Evolutionary conservation across 2,888 invertebrate species (phyloP).

Genomic region (Lordiphosa andalusiaca): DNA sequence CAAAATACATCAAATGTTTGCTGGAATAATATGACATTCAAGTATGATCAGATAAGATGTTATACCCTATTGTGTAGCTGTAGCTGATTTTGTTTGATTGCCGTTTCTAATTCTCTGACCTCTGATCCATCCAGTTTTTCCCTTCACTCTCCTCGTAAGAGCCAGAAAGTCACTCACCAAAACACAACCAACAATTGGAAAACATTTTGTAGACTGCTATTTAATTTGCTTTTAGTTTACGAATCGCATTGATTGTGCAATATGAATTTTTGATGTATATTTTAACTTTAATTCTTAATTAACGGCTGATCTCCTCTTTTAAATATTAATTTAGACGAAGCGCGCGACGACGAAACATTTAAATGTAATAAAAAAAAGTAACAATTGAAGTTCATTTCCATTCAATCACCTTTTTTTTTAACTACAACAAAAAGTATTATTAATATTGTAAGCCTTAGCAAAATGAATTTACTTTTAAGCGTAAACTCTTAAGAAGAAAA

Average conservation of each 20-base stretch:
- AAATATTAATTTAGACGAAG: conserved; percentile 56
- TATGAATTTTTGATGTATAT: conserved; percentile 53
- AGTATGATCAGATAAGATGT: no score
- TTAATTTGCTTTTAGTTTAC: conserved; percentile 30
- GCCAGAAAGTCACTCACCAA: conserved; percentile 54
- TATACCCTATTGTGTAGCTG: no score
- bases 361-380: conserved; percentile 53
- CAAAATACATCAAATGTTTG: no score
- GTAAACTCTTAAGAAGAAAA: no score
- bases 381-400: conserved; percentile 36
- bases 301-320: conserved; percentile 77
- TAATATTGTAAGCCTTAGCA: conserved; percentile 65
- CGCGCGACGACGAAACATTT: conserved; percentile 4
- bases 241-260: conserved; percentile 63
- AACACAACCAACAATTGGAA: conserved; percentile 51
- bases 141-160: no score
- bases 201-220: conserved; percentile 64
- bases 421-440: conserved; percentile 60
- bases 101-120: no score
- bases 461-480: conserved; percentile 44
- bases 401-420: conserved; percentile 22
- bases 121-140: no score
- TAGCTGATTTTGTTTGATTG: no score
- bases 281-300: conserved; percentile 27
- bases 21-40: no score